Base-by-base conservation (phyloP, 2,888 invertebrate species). In the Nineta flava region DNA sequence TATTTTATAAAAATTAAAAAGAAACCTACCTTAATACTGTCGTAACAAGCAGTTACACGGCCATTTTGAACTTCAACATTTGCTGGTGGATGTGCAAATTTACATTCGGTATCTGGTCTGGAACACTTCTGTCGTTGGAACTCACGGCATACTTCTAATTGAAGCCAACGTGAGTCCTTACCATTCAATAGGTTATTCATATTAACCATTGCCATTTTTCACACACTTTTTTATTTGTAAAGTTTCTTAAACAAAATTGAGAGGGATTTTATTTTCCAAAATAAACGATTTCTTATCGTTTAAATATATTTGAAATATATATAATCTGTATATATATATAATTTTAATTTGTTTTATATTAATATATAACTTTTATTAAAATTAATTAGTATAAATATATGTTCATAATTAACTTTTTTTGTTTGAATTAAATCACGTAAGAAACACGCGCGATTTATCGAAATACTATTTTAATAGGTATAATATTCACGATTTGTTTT, bases 61-160 rank as follows among this genome's bases (percentile, higher is more conserved):
- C 99, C 99, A 74, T 97, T 99, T 78, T 97, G 97, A 66, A 99
- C 95, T 76, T 99, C 99, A 64, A 99, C 97, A 73, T 97, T 96
- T 63, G 93, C 87, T 58, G 97, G 96, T 56, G 99, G 99, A 79
- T 99, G 99, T 59, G 99, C 97, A 73, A 97, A 99, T 80, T 99
- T 99, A 84, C 99, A 99, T 75, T 99, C 97, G 68, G 93, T 91
- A 76, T 99, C 97, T 57, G 94, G 88, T 67, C 99, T 83, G 65
- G 95, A 91, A 76, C 99, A 99, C 80, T 97, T 97, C 81, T 95
- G 96, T 72, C 99, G 83, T 77, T 97, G 96, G 76, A 92, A 99
- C 77, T 99, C 99, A 62, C 97, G 84, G 79, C 92, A 94, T 70
- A 97, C 99, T 77, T 99, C 99, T 70, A 99, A 79, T 72, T 99